phyloP scores from a whole-genome alignment of 1,140 invertebrate species.

The Ctenoplectra terminalis region DNA sequence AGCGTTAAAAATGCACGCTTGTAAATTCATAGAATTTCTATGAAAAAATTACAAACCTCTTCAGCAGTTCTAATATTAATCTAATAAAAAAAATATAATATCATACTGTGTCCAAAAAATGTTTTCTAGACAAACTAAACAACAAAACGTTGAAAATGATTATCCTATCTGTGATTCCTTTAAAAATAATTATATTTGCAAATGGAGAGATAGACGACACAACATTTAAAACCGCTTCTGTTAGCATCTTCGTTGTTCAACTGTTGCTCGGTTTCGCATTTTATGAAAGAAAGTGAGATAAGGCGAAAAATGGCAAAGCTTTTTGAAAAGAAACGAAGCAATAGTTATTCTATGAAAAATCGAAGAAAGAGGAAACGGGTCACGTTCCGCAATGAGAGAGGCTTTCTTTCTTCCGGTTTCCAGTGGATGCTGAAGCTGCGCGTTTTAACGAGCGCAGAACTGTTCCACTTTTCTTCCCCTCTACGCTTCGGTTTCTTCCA shows the following conservation, averaged over 20 bases:
- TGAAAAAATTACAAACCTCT: no score
- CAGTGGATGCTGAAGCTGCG: constrained; percentile 50
- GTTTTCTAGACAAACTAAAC: no score
- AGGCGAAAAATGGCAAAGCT: not conserved
- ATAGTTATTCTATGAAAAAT: constrained; percentile 43
- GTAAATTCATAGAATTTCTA: no score
- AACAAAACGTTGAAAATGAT: no score
- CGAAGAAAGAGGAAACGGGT: constrained; percentile 47
- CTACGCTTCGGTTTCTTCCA: not conserved
- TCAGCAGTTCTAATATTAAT: no score
- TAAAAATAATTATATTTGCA: not conserved
- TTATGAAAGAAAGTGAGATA: not conserved
- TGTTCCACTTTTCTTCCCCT: constrained; percentile 42
- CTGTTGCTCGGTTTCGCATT: not conserved
- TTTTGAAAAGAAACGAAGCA: constrained; percentile 24
- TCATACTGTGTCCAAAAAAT: no score
- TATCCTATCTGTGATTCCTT: no score
- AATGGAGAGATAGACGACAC: not conserved
- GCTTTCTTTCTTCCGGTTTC: constrained; percentile 47
- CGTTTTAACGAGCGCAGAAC: constrained; percentile 57
- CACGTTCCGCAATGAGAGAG: constrained; percentile 28
- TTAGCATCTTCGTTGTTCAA: no score
- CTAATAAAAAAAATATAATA: no score
- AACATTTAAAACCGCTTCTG: not conserved
- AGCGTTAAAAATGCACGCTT: no score